These are phyloP conservation scores for Perizoma flavofasciatum DNA, from an alignment of 2,888 invertebrate species.

Conservation along the genomic window DNA sequence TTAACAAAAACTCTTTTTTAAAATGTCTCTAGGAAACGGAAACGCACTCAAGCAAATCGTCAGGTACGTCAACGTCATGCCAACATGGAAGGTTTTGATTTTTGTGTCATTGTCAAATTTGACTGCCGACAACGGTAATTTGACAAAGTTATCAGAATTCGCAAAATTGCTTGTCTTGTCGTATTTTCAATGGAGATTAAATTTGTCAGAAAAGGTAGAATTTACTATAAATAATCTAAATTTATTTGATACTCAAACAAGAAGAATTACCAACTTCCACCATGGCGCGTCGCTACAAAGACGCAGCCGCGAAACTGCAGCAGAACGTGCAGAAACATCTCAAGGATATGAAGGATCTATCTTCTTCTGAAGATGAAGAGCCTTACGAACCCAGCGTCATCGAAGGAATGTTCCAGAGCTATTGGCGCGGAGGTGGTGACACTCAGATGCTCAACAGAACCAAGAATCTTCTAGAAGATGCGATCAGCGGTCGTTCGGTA, in stretches of 20 bases:
- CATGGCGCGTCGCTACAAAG: conserved; percentile 72
- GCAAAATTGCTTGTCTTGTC: no score
- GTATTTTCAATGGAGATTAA: no score
- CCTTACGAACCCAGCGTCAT: conserved; percentile 68
- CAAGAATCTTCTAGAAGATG: conserved; percentile 89
- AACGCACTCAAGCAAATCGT: no score
- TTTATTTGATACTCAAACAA: not conserved
- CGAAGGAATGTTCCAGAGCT: conserved; percentile 71
- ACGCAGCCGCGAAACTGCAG: conserved; percentile 75
- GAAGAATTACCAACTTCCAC: conserved; percentile 1
- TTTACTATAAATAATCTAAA: not conserved
- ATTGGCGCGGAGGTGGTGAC: conserved; percentile 70
- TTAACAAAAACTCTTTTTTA: no score
- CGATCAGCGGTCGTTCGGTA: conserved; percentile 90
- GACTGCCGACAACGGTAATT: not conserved
- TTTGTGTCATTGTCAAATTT: not conserved
- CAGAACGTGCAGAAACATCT: conserved; percentile 76
- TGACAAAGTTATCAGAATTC: no score
- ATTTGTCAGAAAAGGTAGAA: not conserved
- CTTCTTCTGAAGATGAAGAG: conserved; percentile 77
- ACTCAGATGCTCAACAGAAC: conserved; percentile 81
- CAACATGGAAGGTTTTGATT: not conserved
- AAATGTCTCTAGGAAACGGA: no score
- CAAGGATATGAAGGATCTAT: conserved; percentile 70
- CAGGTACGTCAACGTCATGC: conserved; percentile 4